phyloP scores from a whole-genome alignment of 2,113 vertebrate species.

The Monopterus albus region DNA sequence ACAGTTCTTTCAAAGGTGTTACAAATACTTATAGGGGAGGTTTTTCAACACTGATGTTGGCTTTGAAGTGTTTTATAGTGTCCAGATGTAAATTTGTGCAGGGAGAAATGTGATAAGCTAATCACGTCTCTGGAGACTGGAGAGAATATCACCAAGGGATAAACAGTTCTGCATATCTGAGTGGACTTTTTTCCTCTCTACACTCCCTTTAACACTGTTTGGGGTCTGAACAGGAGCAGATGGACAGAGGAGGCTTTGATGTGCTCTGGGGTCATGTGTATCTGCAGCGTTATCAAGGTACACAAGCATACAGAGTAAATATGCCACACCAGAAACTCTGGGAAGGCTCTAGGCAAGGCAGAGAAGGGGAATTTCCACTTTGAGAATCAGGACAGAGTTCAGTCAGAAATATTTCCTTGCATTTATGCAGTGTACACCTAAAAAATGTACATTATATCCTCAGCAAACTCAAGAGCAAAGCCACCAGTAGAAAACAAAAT shows the following conservation, averaged over 20 bases:
- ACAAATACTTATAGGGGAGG: conserved; percentile 37
- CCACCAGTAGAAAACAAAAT: neutral
- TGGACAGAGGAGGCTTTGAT: conserved; percentile 71
- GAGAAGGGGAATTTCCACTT: conserved; percentile 65
- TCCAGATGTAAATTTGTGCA: conserved; percentile 70
- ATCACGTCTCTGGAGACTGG: conserved; percentile 68
- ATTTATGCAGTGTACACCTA: conserved; percentile 5
- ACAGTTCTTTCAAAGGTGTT: conserved; percentile 22
- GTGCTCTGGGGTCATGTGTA: conserved; percentile 61
- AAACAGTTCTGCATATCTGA: conserved; percentile 71
- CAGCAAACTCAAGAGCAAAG: neutral
- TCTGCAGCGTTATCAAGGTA: conserved; percentile 72
- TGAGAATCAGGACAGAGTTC: conserved; percentile 20
- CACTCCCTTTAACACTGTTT: conserved; percentile 26
- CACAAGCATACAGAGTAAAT: conserved; percentile 72
- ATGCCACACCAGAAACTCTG: conserved; percentile 71
- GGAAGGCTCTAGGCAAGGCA: conserved; percentile 75
- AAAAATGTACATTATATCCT: neutral
- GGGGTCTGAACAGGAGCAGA: conserved; percentile 43
- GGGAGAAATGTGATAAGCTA: conserved; percentile 76
- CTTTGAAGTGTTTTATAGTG: conserved; percentile 70
- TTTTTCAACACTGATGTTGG: conserved; percentile 55
- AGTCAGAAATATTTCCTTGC: conserved; percentile 23
- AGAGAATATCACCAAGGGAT: conserved; percentile 49
- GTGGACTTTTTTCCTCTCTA: conserved; percentile 7